Evolutionary conservation across 2,888 invertebrate genomes (phyloP).

Genomic region (Polydrusus tereticollis): DNA sequence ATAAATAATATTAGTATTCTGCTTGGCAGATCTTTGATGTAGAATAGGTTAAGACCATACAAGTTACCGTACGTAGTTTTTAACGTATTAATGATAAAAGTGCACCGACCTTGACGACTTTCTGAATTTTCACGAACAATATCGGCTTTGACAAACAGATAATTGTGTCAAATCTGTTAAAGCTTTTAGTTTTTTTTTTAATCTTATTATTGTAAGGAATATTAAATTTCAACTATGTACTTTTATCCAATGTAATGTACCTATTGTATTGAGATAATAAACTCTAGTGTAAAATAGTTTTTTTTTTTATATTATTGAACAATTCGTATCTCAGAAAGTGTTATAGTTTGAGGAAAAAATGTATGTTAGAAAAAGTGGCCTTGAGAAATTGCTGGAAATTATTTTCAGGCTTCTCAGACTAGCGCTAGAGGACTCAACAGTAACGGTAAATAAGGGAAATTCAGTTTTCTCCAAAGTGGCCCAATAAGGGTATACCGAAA

Average conservation of each 20-base stretch:
- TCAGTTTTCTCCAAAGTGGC: too few relatives aligned
- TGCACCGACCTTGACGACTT: slow-evolving; percentile 26
- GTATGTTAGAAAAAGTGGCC: too few relatives aligned
- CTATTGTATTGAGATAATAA: slow-evolving; percentile 43
- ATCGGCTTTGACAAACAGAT: slow-evolving; percentile 12
- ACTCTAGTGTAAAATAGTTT: slow-evolving; percentile 22
- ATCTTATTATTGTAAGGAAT: slow-evolving; percentile 39
- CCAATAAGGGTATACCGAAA: too few relatives aligned
- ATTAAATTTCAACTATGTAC: slow-evolving; percentile 42
- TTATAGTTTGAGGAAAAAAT: too few relatives aligned
- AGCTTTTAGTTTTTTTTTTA: slow-evolving; percentile 10
- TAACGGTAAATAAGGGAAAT: too few relatives aligned
- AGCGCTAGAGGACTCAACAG: too few relatives aligned
- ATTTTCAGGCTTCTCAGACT: too few relatives aligned
- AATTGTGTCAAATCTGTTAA: slow-evolving; percentile 22
- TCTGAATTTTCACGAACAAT: slow-evolving; percentile 18
- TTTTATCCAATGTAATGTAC: slow-evolving; percentile 40
- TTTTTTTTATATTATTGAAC: neutral
- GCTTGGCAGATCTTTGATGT: slow-evolving; percentile 25
- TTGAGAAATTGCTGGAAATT: too few relatives aligned
- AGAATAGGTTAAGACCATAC: slow-evolving; percentile 42
- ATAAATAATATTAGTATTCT: slow-evolving; percentile 19
- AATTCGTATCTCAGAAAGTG: too few relatives aligned
- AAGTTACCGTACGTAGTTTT: slow-evolving; percentile 41
- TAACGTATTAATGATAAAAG: slow-evolving; percentile 25